These are phyloP conservation scores for Aplidium turbinatum DNA, from an alignment of 23 tunicate species.

Conservation along the genomic window DNA sequence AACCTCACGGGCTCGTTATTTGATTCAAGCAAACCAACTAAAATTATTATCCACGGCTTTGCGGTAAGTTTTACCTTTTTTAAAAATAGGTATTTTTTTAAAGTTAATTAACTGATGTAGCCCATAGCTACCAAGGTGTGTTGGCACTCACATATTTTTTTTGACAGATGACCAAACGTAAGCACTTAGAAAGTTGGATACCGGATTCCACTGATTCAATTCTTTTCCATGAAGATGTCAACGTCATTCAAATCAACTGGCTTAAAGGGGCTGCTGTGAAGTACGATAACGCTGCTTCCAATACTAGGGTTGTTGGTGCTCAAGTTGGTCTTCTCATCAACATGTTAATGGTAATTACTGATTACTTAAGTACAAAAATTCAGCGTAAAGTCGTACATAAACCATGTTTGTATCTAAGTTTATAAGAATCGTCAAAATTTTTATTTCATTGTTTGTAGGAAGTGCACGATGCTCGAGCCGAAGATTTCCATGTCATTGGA, in stretches of 20 bases:
- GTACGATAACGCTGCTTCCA: constrained; percentile 83
- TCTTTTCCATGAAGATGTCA: constrained; percentile 75
- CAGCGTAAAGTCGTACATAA: not conserved
- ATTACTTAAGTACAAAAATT: too few species aligned
- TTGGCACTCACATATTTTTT: too few species aligned
- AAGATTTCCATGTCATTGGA: constrained; percentile 83
- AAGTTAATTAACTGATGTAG: too few species aligned
- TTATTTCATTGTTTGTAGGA: constrained; percentile 49
- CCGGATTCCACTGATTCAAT: constrained; percentile 72
- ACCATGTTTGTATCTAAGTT: not conserved
- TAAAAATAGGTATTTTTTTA: not conserved
- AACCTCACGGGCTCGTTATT: constrained; percentile 48
- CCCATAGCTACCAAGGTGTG: not conserved
- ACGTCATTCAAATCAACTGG: constrained; percentile 85
- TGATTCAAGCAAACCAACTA: constrained; percentile 71
- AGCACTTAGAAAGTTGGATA: constrained; percentile 83
- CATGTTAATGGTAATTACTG: constrained; percentile 58
- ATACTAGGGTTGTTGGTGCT: constrained; percentile 84
- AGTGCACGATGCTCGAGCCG: constrained; percentile 38
- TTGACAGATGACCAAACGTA: too few species aligned
- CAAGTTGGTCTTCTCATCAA: constrained; percentile 70
- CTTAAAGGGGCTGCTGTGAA: constrained; percentile 70
- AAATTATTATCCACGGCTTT: constrained; percentile 83
- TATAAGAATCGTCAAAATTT: too few species aligned
- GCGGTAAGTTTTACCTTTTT: constrained; percentile 50